Percentiles rank a stretch among this genome's conserved stretches.
phyloP scores from a whole-genome alignment of 2,888 invertebrate genomes.

The Ctenicera cuprea region DNA sequence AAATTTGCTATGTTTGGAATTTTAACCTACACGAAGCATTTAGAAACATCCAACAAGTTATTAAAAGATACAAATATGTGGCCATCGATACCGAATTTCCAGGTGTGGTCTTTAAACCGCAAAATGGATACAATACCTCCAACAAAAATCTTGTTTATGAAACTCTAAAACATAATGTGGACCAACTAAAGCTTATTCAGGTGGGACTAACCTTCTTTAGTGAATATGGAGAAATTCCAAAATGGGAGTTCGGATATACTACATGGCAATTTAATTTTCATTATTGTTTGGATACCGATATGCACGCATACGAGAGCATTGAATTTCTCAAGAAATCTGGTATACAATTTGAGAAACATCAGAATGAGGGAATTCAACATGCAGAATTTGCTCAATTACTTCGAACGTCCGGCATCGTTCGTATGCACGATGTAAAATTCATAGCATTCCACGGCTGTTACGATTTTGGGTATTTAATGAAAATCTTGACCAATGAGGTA shows the following conservation, averaged over 20 bases:
- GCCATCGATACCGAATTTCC: neutral
- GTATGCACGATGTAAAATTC: neutral
- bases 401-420: neutral
- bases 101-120: neutral
- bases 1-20: neutral
- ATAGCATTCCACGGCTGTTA: neutral
- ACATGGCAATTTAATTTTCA: neutral
- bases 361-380: neutral
- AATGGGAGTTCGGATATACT: neutral
- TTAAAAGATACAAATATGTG: neutral
- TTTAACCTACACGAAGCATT: neutral
- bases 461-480: neutral
- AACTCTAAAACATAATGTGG: neutral
- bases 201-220: neutral
- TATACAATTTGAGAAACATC: neutral
- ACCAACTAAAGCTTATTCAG: neutral
- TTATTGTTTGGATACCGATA: neutral
- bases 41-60: neutral
- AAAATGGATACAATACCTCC: neutral
- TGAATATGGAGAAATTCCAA: neutral
- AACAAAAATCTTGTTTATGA: neutral
- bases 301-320: neutral
- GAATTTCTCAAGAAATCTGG: neutral
- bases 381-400: neutral
- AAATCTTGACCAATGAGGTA: neutral